Evolutionary conservation across 2,113 vertebrate genomes (phyloP).

Genomic region (Crotalus horridus): DNA sequence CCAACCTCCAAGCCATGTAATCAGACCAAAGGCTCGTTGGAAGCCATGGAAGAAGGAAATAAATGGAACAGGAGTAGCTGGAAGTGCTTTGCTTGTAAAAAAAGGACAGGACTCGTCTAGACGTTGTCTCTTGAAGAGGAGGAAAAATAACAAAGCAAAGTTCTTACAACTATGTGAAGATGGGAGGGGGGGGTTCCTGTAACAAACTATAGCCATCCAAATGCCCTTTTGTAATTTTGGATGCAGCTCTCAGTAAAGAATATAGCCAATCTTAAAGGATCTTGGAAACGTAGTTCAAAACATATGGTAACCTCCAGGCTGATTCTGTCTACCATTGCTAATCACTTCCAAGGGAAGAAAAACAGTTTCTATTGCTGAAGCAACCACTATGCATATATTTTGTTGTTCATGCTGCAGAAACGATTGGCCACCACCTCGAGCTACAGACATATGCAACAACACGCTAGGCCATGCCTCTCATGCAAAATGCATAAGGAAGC

Average conservation of each 20-base stretch:
- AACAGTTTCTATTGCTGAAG: not conserved
- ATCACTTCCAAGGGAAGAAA: not conserved
- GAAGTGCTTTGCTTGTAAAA: not conserved
- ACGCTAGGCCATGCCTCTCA: not conserved
- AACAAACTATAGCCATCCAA: not conserved
- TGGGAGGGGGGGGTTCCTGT: not conserved
- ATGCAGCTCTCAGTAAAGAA: not conserved
- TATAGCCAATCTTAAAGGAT: not conserved
- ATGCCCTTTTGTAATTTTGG: not conserved
- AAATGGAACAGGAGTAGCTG: not conserved
- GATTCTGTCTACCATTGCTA: not conserved
- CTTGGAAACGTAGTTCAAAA: not conserved
- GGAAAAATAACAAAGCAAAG: not conserved
- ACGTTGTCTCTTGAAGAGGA: rapidly evolving
- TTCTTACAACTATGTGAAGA: not conserved
- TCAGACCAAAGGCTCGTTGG: not conserved
- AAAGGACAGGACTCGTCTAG: not conserved
- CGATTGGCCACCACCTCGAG: not conserved
- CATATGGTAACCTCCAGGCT: not conserved
- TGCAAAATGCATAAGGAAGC: not conserved
- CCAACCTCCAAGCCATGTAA: conserved; percentile 35
- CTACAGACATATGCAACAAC: not conserved
- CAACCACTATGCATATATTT: not conserved
- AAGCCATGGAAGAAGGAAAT: not conserved
- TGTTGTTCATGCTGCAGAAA: not conserved